Evolutionary conservation across 2,797 vertebrate species (phyloP).

Genomic region (Erpetoichthys calabaricus): DNA sequence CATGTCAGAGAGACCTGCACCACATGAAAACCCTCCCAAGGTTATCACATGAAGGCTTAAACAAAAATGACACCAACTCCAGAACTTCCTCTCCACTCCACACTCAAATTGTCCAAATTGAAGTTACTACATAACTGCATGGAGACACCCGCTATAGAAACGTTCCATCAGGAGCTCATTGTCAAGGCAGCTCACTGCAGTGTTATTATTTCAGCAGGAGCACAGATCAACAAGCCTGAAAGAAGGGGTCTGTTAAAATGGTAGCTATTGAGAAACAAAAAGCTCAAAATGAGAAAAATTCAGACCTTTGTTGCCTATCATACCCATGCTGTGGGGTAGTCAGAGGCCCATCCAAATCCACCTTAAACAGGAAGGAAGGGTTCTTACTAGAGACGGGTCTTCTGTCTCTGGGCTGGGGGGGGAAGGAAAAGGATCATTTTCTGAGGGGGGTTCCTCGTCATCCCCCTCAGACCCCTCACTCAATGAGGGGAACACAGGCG

Average conservation of each 20-base stretch:
- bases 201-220: too few relatives aligned
- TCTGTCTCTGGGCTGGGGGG: constrained; percentile 62
- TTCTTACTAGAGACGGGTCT: constrained; percentile 87
- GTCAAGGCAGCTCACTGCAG: too few relatives aligned
- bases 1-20: too few relatives aligned
- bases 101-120: too few relatives aligned
- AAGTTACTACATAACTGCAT: too few relatives aligned
- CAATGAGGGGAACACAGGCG: constrained; percentile 74
- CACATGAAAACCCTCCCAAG: too few relatives aligned
- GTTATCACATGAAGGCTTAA: too few relatives aligned
- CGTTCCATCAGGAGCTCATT: too few relatives aligned
- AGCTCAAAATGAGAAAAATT: constrained; percentile 74
- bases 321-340: constrained; percentile 53
- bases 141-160: too few relatives aligned
- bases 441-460: constrained; percentile 37
- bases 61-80: too few relatives aligned
- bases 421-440: constrained; percentile 43
- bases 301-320: constrained; percentile 69
- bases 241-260: constrained; percentile 28
- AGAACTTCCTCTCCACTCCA: too few relatives aligned
- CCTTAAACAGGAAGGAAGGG: constrained; percentile 57
- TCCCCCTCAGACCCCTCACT: constrained; percentile 51
- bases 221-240: constrained; percentile 21
- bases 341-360: constrained; percentile 57
- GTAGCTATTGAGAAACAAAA: constrained; percentile 32